phyloP scores from a whole-genome alignment of 2,888 invertebrate species.

The Eupithecia subumbrata region DNA sequence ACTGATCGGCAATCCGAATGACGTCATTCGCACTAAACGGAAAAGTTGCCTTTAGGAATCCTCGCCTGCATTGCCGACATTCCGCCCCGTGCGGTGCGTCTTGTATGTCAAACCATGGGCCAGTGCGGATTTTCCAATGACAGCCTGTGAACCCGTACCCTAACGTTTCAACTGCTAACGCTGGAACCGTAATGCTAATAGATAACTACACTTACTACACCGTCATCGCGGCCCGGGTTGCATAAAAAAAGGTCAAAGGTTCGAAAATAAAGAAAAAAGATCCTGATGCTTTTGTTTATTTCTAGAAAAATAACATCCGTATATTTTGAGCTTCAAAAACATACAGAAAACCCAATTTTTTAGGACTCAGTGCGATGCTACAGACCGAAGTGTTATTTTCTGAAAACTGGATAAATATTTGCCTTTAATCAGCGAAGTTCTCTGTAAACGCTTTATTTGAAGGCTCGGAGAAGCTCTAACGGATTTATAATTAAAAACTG shows the following conservation, averaged over 20 bases:
- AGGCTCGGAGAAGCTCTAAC: conserved; percentile 21
- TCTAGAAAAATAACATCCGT: neutral
- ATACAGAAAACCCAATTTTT: neutral
- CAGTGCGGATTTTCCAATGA: too few relatives aligned
- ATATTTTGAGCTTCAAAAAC: neutral
- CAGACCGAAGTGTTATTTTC: conserved; percentile 20
- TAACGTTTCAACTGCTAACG: too few relatives aligned
- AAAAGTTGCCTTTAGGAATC: too few relatives aligned
- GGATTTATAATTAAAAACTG: conserved; percentile 20
- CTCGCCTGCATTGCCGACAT: too few relatives aligned
- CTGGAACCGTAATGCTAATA: too few relatives aligned
- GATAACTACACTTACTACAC: too few relatives aligned
- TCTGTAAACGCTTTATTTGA: conserved; percentile 21
- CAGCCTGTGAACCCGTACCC: too few relatives aligned
- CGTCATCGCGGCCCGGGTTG: too few relatives aligned
- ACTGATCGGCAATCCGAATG: too few relatives aligned
- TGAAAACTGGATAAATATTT: conserved; percentile 29
- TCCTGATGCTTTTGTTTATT: neutral
- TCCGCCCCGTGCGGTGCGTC: too few relatives aligned
- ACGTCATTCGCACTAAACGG: too few relatives aligned
- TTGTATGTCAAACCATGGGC: too few relatives aligned
- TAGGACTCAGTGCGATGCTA: conserved; percentile 8
- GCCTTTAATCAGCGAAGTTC: conserved; percentile 29
- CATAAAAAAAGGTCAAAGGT: neutral
- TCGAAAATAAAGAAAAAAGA: neutral